Base-by-base conservation (phyloP, 1,140 invertebrate species). In the Drosophila chauvacae region DNA sequence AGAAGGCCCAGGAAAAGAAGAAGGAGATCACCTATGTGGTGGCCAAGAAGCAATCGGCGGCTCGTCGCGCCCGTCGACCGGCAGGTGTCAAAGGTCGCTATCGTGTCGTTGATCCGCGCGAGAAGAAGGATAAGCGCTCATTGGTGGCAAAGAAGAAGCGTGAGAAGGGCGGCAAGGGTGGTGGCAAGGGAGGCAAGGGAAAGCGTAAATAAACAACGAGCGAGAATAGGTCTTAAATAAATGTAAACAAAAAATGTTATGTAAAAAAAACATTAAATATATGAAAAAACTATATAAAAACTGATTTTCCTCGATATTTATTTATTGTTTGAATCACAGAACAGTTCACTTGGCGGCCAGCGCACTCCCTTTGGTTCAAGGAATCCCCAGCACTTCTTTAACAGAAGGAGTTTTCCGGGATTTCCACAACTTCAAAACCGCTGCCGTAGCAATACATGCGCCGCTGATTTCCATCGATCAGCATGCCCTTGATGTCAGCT, bases 1-100 rank as follows among this genome's bases (percentile, higher is more conserved):
- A 97, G 90, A 99, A 98, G 92, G 97, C 97, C 0, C 95, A 96
- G 72, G 94, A 96, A 26, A 96, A 96, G 50, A 98, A 99, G 91
- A 96, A 97, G 88, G 97, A 99, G 92, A 94, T 98, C 0, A 98
- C 96, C 1, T 99, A 99, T 91, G 96, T 99, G 0, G 98, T 99
- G 0, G 96, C 98, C 16, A 99, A 98, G 87, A 99, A 98, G 93
- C 95, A 96, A 77, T 95, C 94, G 30, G 94, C 96, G 1, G 96
- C 95, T 1, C 98, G 97, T 85, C 94, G 95, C 56, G 95, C 96
- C 30, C 93, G 94, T 39, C 93, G 98, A 80, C 98, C 98, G 1
- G 92, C 95, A 1, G 98, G 98, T 23, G 95, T 98, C 1, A 98
- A 98, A 93, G 98, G 98, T 61, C 96, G 94, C 14, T 99, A 97